Evolutionary conservation across 2,888 invertebrate species (phyloP).

Genomic region (Encarsia formosa): DNA sequence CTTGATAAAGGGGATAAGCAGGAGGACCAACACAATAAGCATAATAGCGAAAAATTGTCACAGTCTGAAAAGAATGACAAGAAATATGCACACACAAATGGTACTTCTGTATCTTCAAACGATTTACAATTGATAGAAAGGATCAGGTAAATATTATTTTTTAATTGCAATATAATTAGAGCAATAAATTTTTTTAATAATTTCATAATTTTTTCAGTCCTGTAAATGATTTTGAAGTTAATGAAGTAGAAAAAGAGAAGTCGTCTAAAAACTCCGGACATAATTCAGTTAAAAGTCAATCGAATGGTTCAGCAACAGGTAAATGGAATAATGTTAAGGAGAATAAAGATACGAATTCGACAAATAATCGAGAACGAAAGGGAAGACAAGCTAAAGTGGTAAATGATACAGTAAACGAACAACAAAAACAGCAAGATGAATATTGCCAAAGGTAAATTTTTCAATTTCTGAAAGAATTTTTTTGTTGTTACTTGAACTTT

Average conservation of each 20-base stretch:
- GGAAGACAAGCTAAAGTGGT: slow-evolving; percentile 47
- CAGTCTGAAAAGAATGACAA: slow-evolving; percentile 48
- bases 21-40: slow-evolving; percentile 46
- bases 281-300: slow-evolving; percentile 45
- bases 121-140: slow-evolving; percentile 55
- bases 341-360: slow-evolving; percentile 42
- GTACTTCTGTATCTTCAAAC: slow-evolving; percentile 46
- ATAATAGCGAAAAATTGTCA: slow-evolving; percentile 41
- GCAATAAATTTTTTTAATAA: background rate
- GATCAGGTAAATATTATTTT: slow-evolving; percentile 42
- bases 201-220: slow-evolving; percentile 39
- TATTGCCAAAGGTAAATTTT: slow-evolving; percentile 51
- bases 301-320: slow-evolving; percentile 46
- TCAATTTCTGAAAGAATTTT: background rate
- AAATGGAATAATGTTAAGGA: slow-evolving; percentile 50
- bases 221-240: slow-evolving; percentile 53
- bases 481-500: background rate
- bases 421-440: slow-evolving; percentile 52
- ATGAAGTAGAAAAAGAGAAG: slow-evolving; percentile 53
- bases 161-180: background rate
- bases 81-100: slow-evolving; percentile 51
- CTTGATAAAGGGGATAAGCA: slow-evolving; percentile 53
- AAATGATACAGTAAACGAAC: slow-evolving; percentile 47
- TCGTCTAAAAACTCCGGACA: slow-evolving; percentile 45
- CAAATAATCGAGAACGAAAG: slow-evolving; percentile 49